Evolutionary conservation across 1,140 invertebrate species (phyloP), one percentile per base, ranked within the genome.

Genomic region (Nautilus pompilius): DNA sequence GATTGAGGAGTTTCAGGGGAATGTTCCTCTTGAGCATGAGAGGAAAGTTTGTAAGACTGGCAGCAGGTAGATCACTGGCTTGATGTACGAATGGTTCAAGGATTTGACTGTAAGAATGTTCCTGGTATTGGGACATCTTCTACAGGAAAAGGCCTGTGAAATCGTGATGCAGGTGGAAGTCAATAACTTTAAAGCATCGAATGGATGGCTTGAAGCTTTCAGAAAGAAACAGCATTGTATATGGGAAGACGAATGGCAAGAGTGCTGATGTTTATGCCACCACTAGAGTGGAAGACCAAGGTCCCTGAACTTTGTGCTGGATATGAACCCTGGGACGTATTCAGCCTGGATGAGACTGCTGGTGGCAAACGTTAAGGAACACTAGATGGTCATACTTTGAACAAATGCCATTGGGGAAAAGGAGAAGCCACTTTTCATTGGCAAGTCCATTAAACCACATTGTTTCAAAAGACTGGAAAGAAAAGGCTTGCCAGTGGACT

Each of bases 401-500:
- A 29, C n/a, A 26, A 61, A 36, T 32, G 36, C 36, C 22, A 29
- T n/a, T 2, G 70, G 71, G 13, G 68, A 74, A 67, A 74, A 73
- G 55, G 58, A 68, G 0, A 65, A 49, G 49, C 68, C 65, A 24
- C 45, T 72, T 5, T 55, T 73, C 13, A 67, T 73, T 15, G 69
- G 67, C 2, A 74, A 67, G 45, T 28, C 59, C 26, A 29, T 22
- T 22, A 67, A 68, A 22, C 71, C 73, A 3, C 30, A 68, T 10
- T 73, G 73, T 51, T 71, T 73, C 29, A 67, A 69, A 20, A 64
- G 67, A 36, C 30, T 64, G 4, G 62, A 70, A 10, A 51, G 68
- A 30, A 79, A 78, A 74, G 65, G 61, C 46, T 64, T 84, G 29
- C 81, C 80, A 26, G 58, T 81, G 6, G 51, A 78, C n/a, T 84